Evolutionary conservation across 92 coral and sea anemone species (phyloP).

Genomic region (Galaxea fascicularis): DNA sequence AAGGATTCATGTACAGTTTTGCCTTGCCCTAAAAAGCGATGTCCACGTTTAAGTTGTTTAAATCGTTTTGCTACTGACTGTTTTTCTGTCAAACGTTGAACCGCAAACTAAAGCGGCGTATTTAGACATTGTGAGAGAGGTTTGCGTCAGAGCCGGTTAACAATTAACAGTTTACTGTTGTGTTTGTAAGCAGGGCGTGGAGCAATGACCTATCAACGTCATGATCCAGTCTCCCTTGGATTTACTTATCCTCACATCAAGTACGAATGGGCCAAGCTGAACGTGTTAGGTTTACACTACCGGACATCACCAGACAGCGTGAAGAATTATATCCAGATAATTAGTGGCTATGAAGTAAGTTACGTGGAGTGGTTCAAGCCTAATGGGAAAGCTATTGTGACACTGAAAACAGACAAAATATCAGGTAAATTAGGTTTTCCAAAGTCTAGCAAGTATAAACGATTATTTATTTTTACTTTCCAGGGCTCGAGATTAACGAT

Average conservation of each 20-base stretch:
- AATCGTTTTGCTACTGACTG: too few relatives aligned
- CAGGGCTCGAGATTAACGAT: too few relatives aligned
- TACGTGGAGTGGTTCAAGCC: constrained; percentile 25
- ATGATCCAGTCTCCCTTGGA: constrained; percentile 6
- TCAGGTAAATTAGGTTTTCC: background rate
- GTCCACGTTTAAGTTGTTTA: too few relatives aligned
- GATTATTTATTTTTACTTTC: too few relatives aligned
- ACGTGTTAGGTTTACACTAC: constrained; percentile 25
- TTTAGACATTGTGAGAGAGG: background rate
- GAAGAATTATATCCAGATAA: constrained; percentile 28
- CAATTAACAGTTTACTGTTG: background rate
- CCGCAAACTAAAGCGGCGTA: too few relatives aligned
- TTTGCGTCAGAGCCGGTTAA: background rate
- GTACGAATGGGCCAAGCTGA: constrained; percentile 31
- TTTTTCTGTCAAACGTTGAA: too few relatives aligned
- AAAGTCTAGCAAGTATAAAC: too few relatives aligned
- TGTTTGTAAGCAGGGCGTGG: background rate
- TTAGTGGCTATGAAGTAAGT: constrained; percentile 39
- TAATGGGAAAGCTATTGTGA: constrained; percentile 48
- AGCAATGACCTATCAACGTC: background rate
- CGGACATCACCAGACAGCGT: constrained; percentile 20
- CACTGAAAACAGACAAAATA: constrained; percentile 17
- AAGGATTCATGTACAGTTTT: too few relatives aligned
- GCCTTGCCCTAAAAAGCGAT: too few relatives aligned
- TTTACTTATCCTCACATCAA: constrained; percentile 32